Evolutionary conservation across 2,888 invertebrate species (phyloP).

Genomic region (Drosophila crucigera): DNA sequence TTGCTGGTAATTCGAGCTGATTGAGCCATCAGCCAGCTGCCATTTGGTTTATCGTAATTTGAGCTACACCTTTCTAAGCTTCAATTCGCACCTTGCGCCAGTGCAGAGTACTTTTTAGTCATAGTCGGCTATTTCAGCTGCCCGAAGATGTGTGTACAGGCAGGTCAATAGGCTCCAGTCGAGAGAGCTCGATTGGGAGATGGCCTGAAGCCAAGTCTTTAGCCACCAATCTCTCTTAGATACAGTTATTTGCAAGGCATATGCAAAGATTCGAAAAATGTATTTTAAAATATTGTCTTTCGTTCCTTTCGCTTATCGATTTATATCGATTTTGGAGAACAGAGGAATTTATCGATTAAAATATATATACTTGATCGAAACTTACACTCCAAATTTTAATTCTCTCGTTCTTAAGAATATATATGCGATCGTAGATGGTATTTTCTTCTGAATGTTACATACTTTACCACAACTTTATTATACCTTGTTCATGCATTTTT

Average conservation of each 20-base stretch:
- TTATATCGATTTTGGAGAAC: background rate
- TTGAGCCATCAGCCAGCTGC: slow-evolving; percentile 72
- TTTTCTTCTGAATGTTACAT: background rate
- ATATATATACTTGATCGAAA: background rate
- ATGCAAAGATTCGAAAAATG: background rate
- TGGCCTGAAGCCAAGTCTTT: background rate
- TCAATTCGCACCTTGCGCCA: slow-evolving; percentile 60
- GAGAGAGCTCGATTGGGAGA: background rate
- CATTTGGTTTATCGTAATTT: slow-evolving; percentile 48
- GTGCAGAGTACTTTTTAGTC: background rate
- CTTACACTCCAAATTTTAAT: background rate
- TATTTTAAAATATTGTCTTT: background rate
- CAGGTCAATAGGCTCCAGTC: background rate
- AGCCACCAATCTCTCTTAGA: background rate
- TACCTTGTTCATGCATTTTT: background rate
- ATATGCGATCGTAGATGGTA: background rate
- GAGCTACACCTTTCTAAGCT: slow-evolving; percentile 65
- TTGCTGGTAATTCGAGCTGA: slow-evolving; percentile 61
- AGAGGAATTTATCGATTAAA: background rate
- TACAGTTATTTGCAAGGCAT: background rate
- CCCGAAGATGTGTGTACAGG: background rate
- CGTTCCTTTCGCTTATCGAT: background rate
- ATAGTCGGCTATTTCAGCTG: slow-evolving; percentile 28
- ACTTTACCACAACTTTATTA: background rate
- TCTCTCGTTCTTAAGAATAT: background rate